Conservation (phyloP, 2,113 vertebrate species). For the Electrona antarctica region DNA sequence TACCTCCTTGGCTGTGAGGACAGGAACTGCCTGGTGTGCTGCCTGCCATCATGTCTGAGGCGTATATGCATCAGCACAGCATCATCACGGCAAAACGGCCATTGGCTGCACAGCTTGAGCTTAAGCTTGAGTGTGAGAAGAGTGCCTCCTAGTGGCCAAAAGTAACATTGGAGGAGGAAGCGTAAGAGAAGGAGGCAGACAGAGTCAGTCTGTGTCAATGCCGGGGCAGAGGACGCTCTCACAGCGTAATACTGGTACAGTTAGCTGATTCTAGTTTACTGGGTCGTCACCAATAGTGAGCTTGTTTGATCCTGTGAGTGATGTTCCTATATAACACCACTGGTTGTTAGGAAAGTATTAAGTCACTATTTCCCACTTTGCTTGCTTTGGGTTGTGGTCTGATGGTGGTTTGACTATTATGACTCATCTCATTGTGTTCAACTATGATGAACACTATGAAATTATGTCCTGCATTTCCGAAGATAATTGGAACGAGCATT, state of each 20-base stretch:
- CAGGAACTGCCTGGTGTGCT: constrained; percentile 40
- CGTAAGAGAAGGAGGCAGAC: constrained; percentile 18
- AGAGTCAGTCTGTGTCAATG: constrained; percentile 57
- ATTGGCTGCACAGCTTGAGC: constrained; percentile 17
- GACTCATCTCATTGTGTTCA: constrained; percentile 58
- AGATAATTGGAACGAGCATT: constrained; percentile 36
- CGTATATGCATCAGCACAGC: constrained; percentile 30
- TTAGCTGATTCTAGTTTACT: constrained; percentile 65
- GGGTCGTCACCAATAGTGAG: constrained; percentile 56
- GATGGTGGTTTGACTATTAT: constrained; percentile 43
- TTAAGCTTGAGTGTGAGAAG: constrained; percentile 80
- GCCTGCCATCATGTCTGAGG: constrained; percentile 39
- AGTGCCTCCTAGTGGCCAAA: constrained; percentile 79
- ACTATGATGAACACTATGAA: constrained; percentile 61
- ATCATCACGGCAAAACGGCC: constrained; percentile 42
- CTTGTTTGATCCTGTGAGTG: constrained; percentile 58
- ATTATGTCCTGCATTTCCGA: constrained; percentile 67
- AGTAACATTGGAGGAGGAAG: constrained; percentile 13
- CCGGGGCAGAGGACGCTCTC: not conserved
- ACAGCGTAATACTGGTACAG: constrained; percentile 60
- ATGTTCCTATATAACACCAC: constrained; percentile 41
- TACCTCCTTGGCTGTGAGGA: constrained; percentile 49
- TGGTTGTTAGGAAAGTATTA: constrained; percentile 5
- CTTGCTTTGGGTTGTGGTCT: constrained; percentile 29
- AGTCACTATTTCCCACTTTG: constrained; percentile 9